Evolutionary conservation across 2,113 vertebrate species (phyloP), one percentile per base, ranked within the genome.

Genomic region (Haemorhous mexicanus): DNA sequence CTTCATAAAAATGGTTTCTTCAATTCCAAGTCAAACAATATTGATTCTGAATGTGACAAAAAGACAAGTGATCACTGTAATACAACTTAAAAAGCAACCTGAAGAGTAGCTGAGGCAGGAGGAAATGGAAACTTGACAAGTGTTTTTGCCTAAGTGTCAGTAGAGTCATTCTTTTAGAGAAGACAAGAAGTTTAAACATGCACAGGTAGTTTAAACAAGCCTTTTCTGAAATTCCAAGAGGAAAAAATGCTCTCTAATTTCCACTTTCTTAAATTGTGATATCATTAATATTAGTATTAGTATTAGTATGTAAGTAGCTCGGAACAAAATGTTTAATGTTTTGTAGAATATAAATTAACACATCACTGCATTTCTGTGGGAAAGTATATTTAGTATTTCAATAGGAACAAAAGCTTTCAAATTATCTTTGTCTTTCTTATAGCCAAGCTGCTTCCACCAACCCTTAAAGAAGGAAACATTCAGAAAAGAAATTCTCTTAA

Each of bases 11-110:
- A 81, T 53, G 32, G 35, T 24, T 68, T 86, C 72, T 94, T 95
- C 94, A 94, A 76, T 95, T 93, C 47, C 56, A 72, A 80, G 61
- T 90, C 90, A 90, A 95, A 88, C 44, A 81, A 32, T 77, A 94
- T 95, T 72, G 94, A 94, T 96, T 78, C 47, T 83, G 93, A 74
- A 27, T 89, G 61, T 93, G 87, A 90, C 87, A 90, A 44, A 27
- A 81, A 92, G 59, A 52, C 55, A 67, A 56, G 63, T n/a, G 70
- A 80, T 93, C 32, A 8, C 55, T 82, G 61, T 85, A 67, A 85
- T 89, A 62, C 43, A 75, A 32, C 39, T 30, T 49, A 20, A 30
- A 76, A 74, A 91, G 49, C 50, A 76, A 59, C 35, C 13, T 56
- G 55, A 94, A 47, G 47, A 84, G 75, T 56, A 87, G 50, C 23